Conservation (phyloP, 2,797 vertebrate species). For the Gymnoscopelus microlampas region DNA sequence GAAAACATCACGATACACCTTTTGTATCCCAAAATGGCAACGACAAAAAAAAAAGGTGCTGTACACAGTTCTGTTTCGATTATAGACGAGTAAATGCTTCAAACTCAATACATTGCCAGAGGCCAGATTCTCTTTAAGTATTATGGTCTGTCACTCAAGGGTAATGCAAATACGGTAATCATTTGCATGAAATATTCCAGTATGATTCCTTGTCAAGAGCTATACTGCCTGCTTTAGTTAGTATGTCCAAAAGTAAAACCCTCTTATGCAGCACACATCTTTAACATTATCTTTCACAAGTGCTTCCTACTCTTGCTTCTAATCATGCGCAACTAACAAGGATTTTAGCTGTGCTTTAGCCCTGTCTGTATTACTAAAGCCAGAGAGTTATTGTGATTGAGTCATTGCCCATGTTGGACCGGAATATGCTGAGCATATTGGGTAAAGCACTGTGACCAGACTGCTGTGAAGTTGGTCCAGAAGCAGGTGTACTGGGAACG, state of each 20-base stretch:
- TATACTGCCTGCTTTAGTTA: neutral
- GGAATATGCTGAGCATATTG: slow-evolving; percentile 35
- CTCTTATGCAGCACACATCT: neutral
- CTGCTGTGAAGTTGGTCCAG: slow-evolving; percentile 6
- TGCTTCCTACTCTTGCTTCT: slow-evolving; percentile 1
- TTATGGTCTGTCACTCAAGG: no score
- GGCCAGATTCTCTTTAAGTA: slow-evolving; percentile 4
- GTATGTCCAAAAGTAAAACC: neutral
- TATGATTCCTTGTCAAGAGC: neutral
- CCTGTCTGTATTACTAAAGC: slow-evolving; percentile 1
- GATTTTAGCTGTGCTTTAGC: neutral
- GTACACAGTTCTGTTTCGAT: no score
- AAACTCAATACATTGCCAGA: neutral
- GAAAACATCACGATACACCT: slow-evolving; percentile 39
- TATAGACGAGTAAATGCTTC: neutral
- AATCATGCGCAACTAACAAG: no score
- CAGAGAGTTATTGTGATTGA: neutral
- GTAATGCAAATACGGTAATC: neutral
- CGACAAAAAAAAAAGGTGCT: no score
- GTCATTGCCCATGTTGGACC: slow-evolving; percentile 2
- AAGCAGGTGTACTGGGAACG: slow-evolving; percentile 9
- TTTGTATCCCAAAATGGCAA: no score
- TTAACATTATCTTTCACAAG: neutral
- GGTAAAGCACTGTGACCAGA: slow-evolving; percentile 1
- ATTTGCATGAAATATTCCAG: neutral